Evolutionary conservation across 2,888 invertebrate species (phyloP), one percentile per base, ranked within the genome.

Genomic region (Scaptomyza caliginosa): DNA sequence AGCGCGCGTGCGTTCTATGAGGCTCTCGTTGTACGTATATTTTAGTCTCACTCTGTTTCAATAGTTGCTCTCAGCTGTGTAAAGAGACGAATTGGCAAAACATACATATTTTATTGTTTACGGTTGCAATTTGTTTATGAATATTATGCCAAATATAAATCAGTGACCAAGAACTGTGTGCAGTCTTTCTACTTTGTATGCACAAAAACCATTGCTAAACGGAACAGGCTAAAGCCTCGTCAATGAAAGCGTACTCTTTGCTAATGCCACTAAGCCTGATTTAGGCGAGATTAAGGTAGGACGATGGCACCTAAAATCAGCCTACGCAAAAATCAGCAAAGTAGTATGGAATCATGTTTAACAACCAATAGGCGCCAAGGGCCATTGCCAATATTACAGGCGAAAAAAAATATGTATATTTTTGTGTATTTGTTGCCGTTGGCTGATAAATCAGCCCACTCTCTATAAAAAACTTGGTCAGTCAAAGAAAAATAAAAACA

Each of bases 1-100:
- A 85, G 80, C 56, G 79, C 79, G 79, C 79, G 60, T 82, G 79
- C 79, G 79, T 79, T 82, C 56, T 56, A 26, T 50, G 39, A 59
- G 17, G 8, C 3, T 8, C 34, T 34, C 34, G 8, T 8, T 16
- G 16, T n/a, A 30, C n/a, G n/a, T n/a, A n/a, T 30, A 30, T n/a
- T 30, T 30, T n/a, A n/a, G n/a, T 34, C 34, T 8, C 34, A 16
- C 3, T 32, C 13, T 32, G 7, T 26, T 10, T 24, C 10, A 13
- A 2, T 2, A 24, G 1, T 19, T 19, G 11, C 28, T 39, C 46
- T 32, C 16, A 5, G 17, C 43, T 30, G 19, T 38, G 46, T 39
- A 21, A 6, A 17, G 63, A 46, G 49, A 38, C 36, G 32, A 69
- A 40, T 54, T 67, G 57, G 54, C 50, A 56, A 42, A 46, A 30